Evolutionary conservation across 2,888 invertebrate genomes (phyloP), one percentile per base, ranked within the genome.

Genomic region (Pristionchus entomophagus): DNA sequence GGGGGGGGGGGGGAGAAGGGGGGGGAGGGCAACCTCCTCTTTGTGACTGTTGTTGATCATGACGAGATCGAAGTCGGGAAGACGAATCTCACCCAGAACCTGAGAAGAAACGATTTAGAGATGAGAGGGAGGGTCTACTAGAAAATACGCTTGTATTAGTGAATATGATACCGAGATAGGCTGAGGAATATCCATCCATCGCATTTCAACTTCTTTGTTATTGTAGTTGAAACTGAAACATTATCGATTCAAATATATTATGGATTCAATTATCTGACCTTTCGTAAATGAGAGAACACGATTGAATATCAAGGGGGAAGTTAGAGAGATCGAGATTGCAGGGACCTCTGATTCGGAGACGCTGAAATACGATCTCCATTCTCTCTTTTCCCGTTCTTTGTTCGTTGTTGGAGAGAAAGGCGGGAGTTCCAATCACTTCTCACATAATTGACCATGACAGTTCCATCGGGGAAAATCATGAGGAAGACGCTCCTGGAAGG

Each of bases 401-500:
- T 65, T 19, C 14, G 41, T 38, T 38, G 22, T 62, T 10, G 62
- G 4, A 29, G 56, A 69, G 38, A 19, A n/a, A 6, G n/a, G 32
- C 10, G 32, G 14, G 22, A 17, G 22, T 38, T 69, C 38, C 0
- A 6, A 22, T 14, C 22, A 32, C 14, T n/a, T 51, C 84, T 84
- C 12, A 84, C 84, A 78, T 91, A 91, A 85, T 91, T 90, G 14
- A 91, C 90, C 91, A 90, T 90, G 10, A 91, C 91, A 12, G 91
- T 90, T 10, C 91, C 91, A 73, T 91, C 90, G 1, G 91, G 90
- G 65, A 89, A 91, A 2, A 91, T 85, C 91, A 91, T 91, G n/a
- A 91, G 87, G 80, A 91, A 91, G 10, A 90, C 89, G 53, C 89
- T 90, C 59, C 90, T 88, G 86, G 45, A 83, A 81, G n/a, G 35